phyloP scores from a whole-genome alignment of 2,113 vertebrate genomes.

The Cygnus buccinator region DNA sequence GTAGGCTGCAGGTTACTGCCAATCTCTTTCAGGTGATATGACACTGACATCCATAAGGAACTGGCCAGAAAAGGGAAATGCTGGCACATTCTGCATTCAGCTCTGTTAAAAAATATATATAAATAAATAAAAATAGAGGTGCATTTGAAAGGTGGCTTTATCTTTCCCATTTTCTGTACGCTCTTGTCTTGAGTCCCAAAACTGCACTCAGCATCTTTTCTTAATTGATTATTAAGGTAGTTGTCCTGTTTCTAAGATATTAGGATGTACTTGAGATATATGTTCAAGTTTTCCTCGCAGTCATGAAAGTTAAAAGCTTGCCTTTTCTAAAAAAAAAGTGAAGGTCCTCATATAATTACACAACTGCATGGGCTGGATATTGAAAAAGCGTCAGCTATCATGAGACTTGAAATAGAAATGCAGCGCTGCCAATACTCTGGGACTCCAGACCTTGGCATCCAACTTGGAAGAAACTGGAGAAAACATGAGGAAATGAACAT shows the following conservation, averaged over 20 bases:
- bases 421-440: not conserved
- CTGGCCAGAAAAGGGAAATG: not conserved
- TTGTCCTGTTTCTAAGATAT: not conserved
- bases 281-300: not conserved
- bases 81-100: not conserved
- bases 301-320: not conserved
- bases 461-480: not conserved
- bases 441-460: not conserved
- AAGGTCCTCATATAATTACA: not conserved
- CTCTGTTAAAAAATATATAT: not conserved
- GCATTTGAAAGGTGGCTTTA: not conserved
- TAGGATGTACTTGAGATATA: not conserved
- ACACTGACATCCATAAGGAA: not conserved
- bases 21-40: not conserved
- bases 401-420: not conserved
- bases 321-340: not conserved
- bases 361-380: not conserved
- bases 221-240: not conserved
- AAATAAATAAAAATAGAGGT: not conserved
- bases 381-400: not conserved
- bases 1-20: not conserved
- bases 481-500: not conserved
- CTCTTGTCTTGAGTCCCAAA: not conserved
- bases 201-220: not conserved
- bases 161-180: not conserved